Conservation (phyloP, 2,113 vertebrate genomes). For the Athene noctua region DNA sequence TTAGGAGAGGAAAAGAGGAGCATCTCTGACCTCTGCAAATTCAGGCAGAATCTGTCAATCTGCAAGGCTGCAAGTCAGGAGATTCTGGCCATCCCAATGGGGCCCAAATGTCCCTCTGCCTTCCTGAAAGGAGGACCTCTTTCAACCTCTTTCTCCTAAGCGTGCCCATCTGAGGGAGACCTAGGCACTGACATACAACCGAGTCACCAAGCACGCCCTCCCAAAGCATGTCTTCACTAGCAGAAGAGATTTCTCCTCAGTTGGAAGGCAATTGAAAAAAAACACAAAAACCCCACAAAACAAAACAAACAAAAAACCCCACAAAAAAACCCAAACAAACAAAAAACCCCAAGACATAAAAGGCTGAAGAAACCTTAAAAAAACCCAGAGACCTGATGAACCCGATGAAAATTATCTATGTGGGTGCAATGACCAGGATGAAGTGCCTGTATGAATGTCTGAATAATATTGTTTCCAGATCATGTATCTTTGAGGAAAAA, state of each 20-base stretch:
- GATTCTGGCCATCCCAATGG: neutral
- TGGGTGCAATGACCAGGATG: neutral
- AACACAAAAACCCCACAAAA: neutral
- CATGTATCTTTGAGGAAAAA: neutral
- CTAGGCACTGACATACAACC: fast-evolving
- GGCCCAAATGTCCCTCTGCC: neutral
- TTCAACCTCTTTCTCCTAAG: neutral
- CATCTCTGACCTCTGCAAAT: neutral
- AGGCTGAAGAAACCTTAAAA: neutral
- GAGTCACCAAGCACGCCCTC: neutral
- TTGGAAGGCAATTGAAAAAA: neutral
- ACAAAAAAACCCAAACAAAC: neutral
- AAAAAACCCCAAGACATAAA: neutral
- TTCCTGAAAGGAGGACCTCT: neutral
- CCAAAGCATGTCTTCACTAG: neutral
- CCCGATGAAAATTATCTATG: neutral
- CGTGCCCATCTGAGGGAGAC: neutral
- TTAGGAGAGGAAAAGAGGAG: neutral
- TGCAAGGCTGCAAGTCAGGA: neutral
- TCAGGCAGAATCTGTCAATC: neutral
- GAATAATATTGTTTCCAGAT: neutral
- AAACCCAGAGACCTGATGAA: neutral
- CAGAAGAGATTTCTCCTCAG: neutral
- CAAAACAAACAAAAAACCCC: neutral
- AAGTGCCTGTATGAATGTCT: neutral